These are phyloP conservation scores for Bombus confusus DNA, from an alignment of 1,140 invertebrate genomes.

Conservation along the genomic window DNA sequence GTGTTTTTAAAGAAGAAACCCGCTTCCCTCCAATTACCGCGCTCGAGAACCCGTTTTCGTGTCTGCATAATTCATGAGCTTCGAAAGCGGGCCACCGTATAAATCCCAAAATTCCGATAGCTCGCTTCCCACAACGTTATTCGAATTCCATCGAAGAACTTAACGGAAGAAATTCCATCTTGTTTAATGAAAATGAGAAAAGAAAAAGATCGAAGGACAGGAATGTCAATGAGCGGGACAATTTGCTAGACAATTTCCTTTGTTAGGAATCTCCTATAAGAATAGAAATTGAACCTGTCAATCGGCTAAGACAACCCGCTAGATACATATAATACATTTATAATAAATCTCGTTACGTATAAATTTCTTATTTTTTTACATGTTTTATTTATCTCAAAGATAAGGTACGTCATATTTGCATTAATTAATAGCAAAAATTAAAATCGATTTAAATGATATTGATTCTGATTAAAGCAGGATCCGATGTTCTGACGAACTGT, in stretches of 20 bases:
- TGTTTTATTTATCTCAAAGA: no score
- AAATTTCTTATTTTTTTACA: no score
- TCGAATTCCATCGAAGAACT: not conserved
- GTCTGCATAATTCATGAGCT: constrained; percentile 41
- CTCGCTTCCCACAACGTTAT: not conserved
- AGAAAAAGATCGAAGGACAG: not conserved
- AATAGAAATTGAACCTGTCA: no score
- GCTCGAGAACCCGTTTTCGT: constrained; percentile 13
- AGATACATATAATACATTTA: no score
- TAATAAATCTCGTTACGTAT: no score
- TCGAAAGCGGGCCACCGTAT: constrained; percentile 16
- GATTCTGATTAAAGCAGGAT: no score
- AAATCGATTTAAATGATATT: no score
- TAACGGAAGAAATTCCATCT: not conserved
- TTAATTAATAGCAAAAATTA: no score
- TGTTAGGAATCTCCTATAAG: not conserved
- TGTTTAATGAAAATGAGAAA: no score
- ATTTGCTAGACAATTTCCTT: not conserved
- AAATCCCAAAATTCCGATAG: constrained; percentile 45
- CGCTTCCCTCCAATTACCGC: constrained; percentile 23
- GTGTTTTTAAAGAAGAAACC: constrained; percentile 26
- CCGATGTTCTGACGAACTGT: no score
- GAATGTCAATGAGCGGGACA: not conserved
- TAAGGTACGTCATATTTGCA: no score
- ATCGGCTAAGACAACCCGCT: no score